Evolutionary conservation across 2,888 invertebrate species (phyloP).

Genomic region (Muschampia plurimacula): DNA sequence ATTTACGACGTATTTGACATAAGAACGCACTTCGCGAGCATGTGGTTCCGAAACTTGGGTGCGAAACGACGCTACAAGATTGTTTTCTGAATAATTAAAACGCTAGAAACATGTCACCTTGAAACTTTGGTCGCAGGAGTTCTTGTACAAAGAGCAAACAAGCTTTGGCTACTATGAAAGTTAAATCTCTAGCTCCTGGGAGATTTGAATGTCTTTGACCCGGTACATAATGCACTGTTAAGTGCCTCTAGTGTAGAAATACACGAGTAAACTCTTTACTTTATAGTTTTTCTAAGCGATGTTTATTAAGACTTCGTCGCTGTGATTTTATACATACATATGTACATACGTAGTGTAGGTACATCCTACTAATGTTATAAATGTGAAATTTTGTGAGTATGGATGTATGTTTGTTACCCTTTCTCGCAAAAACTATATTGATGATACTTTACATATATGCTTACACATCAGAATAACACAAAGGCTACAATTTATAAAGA

Average conservation of each 20-base stretch:
- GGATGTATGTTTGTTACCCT: too few species aligned
- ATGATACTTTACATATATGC: too few species aligned
- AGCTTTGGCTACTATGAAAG: slow-evolving; percentile 33
- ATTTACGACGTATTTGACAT: slow-evolving; percentile 30
- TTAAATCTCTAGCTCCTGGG: slow-evolving; percentile 31
- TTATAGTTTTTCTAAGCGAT: slow-evolving; percentile 7
- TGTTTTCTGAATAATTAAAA: slow-evolving; percentile 51
- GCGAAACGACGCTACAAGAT: slow-evolving; percentile 38
- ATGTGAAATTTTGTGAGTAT: too few species aligned
- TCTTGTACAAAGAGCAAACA: not conserved
- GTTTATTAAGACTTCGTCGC: not conserved
- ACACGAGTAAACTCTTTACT: slow-evolving; percentile 21
- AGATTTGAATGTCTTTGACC: slow-evolving; percentile 32
- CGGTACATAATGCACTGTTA: slow-evolving; percentile 23
- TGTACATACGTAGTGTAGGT: too few species aligned
- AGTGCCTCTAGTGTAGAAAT: slow-evolving; percentile 13
- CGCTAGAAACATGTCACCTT: slow-evolving; percentile 33
- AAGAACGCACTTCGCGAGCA: slow-evolving; percentile 19
- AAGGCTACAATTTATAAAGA: too few species aligned
- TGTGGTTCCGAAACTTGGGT: slow-evolving; percentile 28
- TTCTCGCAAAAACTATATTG: too few species aligned
- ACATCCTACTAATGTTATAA: too few species aligned
- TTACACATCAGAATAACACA: too few species aligned
- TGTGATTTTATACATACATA: not conserved
- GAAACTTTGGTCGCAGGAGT: not conserved